Conservation (phyloP, 2,888 invertebrate species). For the Eucriotettix oculatus region DNA sequence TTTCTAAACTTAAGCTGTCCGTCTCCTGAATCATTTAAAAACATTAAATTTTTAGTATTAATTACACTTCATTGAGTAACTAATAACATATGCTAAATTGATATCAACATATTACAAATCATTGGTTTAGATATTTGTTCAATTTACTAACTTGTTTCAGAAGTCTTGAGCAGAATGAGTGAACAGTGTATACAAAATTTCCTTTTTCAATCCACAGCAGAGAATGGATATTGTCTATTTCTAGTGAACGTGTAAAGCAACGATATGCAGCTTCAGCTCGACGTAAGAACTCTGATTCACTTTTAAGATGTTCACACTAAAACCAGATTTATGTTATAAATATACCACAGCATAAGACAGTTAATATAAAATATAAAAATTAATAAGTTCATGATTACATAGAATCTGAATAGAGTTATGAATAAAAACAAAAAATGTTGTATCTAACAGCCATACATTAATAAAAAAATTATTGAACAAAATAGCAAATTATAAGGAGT, state of each 20-base stretch:
- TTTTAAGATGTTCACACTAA: slow-evolving; percentile 24
- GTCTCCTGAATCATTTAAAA: slow-evolving; percentile 18
- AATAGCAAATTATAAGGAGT: no score
- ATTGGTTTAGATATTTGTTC: no score
- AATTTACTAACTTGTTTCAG: slow-evolving; percentile 53
- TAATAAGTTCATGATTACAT: no score
- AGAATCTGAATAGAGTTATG: no score
- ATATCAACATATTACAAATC: neutral
- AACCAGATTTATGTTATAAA: slow-evolving; percentile 5
- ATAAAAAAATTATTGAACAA: no score
- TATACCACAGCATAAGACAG: neutral
- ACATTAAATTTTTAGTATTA: neutral
- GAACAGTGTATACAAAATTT: slow-evolving; percentile 73
- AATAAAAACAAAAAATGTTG: no score
- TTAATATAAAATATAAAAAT: no score
- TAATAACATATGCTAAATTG: neutral
- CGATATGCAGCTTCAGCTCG: slow-evolving; percentile 56
- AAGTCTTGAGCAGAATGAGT: slow-evolving; percentile 75
- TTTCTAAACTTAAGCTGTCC: slow-evolving; percentile 26
- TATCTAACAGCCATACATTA: no score
- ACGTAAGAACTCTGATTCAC: slow-evolving; percentile 44
- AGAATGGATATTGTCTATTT: slow-evolving; percentile 53
- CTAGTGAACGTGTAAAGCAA: slow-evolving; percentile 66
- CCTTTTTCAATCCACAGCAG: slow-evolving; percentile 85
- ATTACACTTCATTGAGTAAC: neutral